Evolutionary conservation across 2,888 invertebrate species (phyloP).

Genomic region (Volucella bombylans): DNA sequence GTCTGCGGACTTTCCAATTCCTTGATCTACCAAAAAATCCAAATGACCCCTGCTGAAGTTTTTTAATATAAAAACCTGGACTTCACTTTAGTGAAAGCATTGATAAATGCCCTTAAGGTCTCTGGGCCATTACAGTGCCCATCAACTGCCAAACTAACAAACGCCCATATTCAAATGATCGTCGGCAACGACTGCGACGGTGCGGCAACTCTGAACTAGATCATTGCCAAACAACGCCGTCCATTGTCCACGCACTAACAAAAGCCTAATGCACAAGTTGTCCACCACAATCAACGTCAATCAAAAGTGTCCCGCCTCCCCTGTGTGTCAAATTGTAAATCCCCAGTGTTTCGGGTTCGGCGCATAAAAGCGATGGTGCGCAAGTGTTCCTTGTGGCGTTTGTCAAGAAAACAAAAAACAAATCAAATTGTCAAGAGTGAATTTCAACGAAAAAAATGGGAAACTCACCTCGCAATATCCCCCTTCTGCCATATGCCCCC

Average conservation of each 20-base stretch:
- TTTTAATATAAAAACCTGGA: neutral
- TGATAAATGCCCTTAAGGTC: conserved; percentile 21
- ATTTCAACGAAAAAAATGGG: conserved; percentile 53
- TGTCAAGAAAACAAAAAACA: conserved; percentile 47
- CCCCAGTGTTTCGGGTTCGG: conserved; percentile 29
- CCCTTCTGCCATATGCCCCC: conserved; percentile 1
- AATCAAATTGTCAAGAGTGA: conserved; percentile 69
- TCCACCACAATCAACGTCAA: conserved; percentile 72
- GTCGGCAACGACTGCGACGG: conserved; percentile 10
- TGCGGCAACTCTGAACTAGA: conserved; percentile 40
- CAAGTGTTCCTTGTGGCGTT: conserved; percentile 60
- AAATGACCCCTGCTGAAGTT: neutral
- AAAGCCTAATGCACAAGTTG: conserved; percentile 60
- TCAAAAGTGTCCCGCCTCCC: conserved; percentile 63
- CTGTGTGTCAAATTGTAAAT: conserved; percentile 67
- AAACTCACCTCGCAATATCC: conserved; percentile 19
- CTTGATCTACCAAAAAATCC: too few species aligned
- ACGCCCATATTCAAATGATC: conserved; percentile 45
- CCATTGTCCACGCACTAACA: conserved; percentile 60
- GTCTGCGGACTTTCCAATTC: too few species aligned
- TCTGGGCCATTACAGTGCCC: conserved; percentile 11
- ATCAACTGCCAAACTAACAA: conserved; percentile 54
- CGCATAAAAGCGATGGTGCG: neutral
- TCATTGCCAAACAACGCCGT: conserved; percentile 40
- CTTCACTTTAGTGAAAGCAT: conserved; percentile 22